Evolutionary conservation across 2,797 vertebrate genomes (phyloP).

Genomic region (Craterocephalus amniculus): DNA sequence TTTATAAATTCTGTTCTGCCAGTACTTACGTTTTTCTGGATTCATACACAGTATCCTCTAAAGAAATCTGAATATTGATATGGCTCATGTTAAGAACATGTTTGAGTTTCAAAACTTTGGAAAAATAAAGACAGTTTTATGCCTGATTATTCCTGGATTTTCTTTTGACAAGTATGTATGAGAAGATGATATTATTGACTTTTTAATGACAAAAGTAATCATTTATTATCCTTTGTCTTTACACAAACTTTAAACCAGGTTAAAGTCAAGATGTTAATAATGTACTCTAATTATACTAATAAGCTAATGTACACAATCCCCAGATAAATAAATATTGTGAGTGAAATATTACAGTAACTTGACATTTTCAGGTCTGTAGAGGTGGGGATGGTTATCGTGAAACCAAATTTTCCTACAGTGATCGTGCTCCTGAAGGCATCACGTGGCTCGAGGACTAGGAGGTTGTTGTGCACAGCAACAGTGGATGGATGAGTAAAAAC

Average conservation of each 20-base stretch:
- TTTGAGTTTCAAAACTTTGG: conserved; percentile 1
- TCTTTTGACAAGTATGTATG: neutral
- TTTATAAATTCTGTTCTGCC: neutral
- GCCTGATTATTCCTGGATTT: neutral
- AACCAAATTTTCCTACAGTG: neutral
- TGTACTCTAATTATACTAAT: neutral
- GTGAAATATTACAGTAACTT: too few species aligned
- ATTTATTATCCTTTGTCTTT: neutral
- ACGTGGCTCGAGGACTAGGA: neutral
- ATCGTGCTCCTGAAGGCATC: conserved; percentile 48
- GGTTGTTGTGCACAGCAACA: conserved; percentile 42
- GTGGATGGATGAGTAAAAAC: conserved; percentile 49
- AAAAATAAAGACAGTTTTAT: conserved; percentile 41
- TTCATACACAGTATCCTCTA: neutral
- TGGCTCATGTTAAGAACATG: conserved; percentile 8
- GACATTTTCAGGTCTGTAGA: neutral
- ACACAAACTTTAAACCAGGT: neutral
- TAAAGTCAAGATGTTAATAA: neutral
- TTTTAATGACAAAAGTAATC: too few species aligned
- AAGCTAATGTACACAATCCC: neutral
- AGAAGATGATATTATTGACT: neutral
- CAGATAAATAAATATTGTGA: neutral
- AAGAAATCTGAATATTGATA: neutral
- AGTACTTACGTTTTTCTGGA: conserved; percentile 10
- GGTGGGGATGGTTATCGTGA: neutral